Evolutionary conservation across 2,113 vertebrate species (phyloP).

Genomic region (Opisthocomus hoazin): DNA sequence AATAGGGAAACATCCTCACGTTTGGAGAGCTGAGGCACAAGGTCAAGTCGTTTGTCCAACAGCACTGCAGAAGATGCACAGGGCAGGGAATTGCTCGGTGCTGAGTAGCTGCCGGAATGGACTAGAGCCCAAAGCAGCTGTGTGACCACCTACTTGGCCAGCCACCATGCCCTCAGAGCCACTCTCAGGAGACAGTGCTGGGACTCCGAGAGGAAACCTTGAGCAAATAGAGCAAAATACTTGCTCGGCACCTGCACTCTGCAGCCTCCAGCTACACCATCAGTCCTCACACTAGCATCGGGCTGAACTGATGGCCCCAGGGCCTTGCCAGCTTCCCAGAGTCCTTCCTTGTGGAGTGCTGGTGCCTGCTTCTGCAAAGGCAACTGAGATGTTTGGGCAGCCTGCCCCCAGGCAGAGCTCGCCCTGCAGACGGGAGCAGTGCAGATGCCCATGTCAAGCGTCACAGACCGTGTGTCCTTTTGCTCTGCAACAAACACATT

Average conservation of each 20-base stretch:
- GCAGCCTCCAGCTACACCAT: background rate
- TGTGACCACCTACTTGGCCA: background rate
- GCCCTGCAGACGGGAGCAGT: background rate
- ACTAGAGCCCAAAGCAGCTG: background rate
- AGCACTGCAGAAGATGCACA: background rate
- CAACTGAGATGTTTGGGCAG: background rate
- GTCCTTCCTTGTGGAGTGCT: background rate
- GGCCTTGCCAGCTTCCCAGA: background rate
- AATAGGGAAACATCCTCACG: background rate
- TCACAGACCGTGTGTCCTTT: accelerated
- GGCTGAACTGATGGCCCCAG: background rate
- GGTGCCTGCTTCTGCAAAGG: background rate
- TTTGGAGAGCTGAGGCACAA: background rate
- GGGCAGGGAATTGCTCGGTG: background rate
- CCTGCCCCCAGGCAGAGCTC: background rate
- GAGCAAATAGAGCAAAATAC: background rate
- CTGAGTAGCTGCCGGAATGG: background rate
- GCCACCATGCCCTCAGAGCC: background rate
- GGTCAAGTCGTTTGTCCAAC: background rate
- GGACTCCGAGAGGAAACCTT: background rate
- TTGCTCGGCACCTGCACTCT: background rate
- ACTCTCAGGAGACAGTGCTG: background rate
- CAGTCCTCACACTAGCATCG: background rate
- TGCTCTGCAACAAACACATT: background rate
- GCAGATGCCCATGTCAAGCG: accelerated